phyloP scores from a whole-genome alignment of 2,888 invertebrate species.

The Amiota minor region DNA sequence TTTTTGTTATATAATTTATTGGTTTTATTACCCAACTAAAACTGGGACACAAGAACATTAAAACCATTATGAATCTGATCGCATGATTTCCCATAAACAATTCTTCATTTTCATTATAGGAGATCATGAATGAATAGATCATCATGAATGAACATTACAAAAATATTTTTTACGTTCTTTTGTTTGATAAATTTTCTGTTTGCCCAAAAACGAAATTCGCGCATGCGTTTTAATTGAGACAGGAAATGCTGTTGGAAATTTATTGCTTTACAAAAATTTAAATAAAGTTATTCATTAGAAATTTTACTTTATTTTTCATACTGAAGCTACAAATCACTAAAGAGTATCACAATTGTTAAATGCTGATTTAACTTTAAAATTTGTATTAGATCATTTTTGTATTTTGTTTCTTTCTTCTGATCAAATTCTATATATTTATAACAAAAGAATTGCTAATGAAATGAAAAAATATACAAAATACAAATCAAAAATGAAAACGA shows the following conservation, averaged over 20 bases:
- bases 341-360: neutral
- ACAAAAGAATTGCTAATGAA: constrained; percentile 48
- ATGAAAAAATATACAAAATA: constrained; percentile 14
- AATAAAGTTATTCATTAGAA: neutral
- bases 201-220: neutral
- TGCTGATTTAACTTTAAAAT: neutral
- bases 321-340: neutral
- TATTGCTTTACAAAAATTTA: neutral
- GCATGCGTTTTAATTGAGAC: neutral
- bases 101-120: too few species aligned
- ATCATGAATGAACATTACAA: too few species aligned
- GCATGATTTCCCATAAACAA: too few species aligned
- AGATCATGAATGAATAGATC: too few species aligned
- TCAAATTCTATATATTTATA: constrained; percentile 40
- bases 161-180: too few species aligned
- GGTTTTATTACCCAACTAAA: too few species aligned
- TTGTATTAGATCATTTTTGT: constrained; percentile 1
- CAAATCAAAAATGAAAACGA: constrained; percentile 31
- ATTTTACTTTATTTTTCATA: neutral
- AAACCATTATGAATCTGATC: too few species aligned
- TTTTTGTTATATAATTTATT: too few species aligned
- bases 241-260: constrained; percentile 11
- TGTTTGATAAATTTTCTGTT: too few species aligned
- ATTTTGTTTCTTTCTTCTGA: constrained; percentile 31
- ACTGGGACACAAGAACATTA: too few species aligned